Percentiles rank a stretch among this genome's conserved stretches.
These are phyloP conservation scores for Elephantulus edwardii DNA, from an alignment of 2,113 vertebrate genomes.

Conservation along the genomic window DNA sequence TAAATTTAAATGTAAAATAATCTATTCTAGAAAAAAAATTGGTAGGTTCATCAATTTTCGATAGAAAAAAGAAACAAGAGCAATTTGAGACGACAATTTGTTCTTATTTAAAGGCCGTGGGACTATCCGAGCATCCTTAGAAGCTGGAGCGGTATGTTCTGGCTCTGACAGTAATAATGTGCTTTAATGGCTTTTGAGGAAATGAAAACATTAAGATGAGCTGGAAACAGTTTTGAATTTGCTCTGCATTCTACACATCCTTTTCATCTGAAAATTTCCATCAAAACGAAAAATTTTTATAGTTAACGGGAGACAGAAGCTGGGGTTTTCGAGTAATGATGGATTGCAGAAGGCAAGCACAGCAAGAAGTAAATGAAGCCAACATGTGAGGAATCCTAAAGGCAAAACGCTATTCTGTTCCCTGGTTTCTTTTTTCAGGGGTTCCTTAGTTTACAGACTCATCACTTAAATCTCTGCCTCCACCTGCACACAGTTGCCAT, in stretches of 20 bases:
- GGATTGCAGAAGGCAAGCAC: not conserved
- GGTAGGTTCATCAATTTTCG: slow-evolving; percentile 49
- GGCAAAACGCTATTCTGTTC: not conserved
- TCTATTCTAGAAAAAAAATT: slow-evolving; percentile 44
- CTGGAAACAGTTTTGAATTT: slow-evolving; percentile 75
- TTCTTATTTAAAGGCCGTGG: slow-evolving; percentile 37
- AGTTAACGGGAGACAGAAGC: not conserved
- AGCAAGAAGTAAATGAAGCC: slow-evolving; percentile 17
- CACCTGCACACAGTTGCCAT: not conserved
- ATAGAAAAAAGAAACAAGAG: not conserved
- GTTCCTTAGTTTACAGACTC: not conserved
- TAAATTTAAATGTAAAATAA: slow-evolving; percentile 64
- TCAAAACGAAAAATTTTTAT: slow-evolving; percentile 42
- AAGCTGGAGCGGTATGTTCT: not conserved
- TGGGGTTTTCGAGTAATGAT: not conserved
- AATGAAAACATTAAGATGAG: slow-evolving; percentile 42
- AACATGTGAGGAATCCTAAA: not conserved
- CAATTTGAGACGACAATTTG: slow-evolving; percentile 51
- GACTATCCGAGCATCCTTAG: not conserved
- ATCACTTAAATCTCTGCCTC: not conserved
- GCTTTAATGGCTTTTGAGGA: slow-evolving; percentile 19
- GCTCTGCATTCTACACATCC: slow-evolving; percentile 38
- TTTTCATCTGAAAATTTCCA: slow-evolving; percentile 73
- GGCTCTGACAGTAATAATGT: not conserved
- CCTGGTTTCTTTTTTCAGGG: not conserved